Conservation (phyloP, 2,888 invertebrate genomes). For the Operophtera brumata region DNA sequence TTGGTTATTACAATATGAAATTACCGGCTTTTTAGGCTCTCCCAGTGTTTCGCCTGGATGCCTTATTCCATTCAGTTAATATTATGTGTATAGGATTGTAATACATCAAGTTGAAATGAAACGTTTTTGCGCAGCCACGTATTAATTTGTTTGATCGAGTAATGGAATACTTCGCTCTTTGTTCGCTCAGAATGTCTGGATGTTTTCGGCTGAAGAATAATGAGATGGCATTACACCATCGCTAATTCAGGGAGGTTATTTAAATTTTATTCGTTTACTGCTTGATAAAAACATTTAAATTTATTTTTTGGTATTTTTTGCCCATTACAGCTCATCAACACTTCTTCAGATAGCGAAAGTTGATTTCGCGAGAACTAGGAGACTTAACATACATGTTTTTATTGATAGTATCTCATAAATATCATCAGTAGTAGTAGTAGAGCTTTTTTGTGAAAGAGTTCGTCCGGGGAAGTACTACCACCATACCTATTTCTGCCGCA, state of each 20-base stretch:
- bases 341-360: no score
- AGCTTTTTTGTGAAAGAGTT: no score
- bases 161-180: conserved; percentile 36
- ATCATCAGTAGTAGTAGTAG: no score
- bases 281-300: no score
- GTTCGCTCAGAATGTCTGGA: conserved; percentile 18
- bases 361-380: no score
- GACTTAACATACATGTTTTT: no score
- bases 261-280: conserved; percentile 1
- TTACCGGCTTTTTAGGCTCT: neutral
- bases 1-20: no score
- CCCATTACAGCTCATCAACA: no score
- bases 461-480: no score
- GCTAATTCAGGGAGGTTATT: neutral
- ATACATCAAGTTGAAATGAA: conserved; percentile 34
- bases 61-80: conserved; percentile 5
- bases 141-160: conserved; percentile 42
- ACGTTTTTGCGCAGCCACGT: conserved; percentile 33
- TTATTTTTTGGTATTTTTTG: no score
- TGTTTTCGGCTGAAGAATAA: conserved; percentile 6
- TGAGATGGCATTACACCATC: neutral
- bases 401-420: no score
- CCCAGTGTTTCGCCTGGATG: neutral
- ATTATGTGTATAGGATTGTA: conserved; percentile 29
- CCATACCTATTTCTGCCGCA: no score